phyloP scores from a whole-genome alignment of 2,888 invertebrate genomes.

The Conistra vaccinii region DNA sequence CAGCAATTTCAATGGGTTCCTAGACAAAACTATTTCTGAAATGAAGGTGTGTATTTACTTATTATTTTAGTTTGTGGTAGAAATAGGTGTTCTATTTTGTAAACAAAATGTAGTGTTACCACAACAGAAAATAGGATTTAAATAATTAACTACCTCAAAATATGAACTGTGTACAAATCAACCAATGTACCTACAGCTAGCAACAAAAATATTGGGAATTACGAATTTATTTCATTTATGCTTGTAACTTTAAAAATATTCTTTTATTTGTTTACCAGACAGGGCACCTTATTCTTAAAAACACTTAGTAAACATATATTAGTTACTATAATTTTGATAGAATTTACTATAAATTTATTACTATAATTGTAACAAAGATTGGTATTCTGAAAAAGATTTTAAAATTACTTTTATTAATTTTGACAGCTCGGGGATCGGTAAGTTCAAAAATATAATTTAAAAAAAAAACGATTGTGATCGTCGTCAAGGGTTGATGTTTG shows the following conservation, averaged over 20 bases:
- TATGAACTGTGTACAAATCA: background rate
- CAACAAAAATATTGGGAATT: background rate
- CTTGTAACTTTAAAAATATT: background rate
- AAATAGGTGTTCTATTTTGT: background rate
- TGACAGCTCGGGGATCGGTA: constrained; percentile 79
- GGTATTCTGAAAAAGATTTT: background rate
- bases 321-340: background rate
- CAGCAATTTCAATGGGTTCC: constrained; percentile 93
- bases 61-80: constrained; percentile 4
- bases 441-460: constrained; percentile 66
- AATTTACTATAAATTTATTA: no score
- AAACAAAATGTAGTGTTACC: background rate
- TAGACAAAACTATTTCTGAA: constrained; percentile 95
- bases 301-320: background rate
- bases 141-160: background rate
- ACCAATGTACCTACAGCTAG: no score
- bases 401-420: constrained; percentile 64
- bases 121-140: background rate
- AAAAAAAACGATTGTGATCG: constrained; percentile 39
- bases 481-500: constrained; percentile 35
- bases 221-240: background rate
- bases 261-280: background rate
- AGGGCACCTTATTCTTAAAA: constrained; percentile 22
- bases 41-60: constrained; percentile 93
- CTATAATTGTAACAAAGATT: no score